Conservation (phyloP, 2,888 invertebrate genomes). For the Stenodera caucasica region DNA sequence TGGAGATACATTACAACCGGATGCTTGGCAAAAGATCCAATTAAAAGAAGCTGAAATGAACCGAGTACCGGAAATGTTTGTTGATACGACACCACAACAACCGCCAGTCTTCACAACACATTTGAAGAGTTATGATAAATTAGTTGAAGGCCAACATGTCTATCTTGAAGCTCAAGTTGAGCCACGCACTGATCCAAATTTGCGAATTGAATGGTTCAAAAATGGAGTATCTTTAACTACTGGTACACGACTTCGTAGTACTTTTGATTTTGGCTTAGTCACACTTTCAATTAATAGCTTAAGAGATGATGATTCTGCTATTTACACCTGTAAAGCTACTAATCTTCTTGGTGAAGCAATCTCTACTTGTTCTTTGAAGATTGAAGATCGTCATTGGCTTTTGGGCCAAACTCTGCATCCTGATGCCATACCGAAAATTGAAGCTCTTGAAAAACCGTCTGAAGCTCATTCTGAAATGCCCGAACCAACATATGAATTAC, state of each 20-base stretch:
- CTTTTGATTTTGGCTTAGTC: constrained; percentile 96
- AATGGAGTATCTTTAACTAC: constrained; percentile 85
- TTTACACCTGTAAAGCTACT: constrained; percentile 93
- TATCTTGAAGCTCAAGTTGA: constrained; percentile 89
- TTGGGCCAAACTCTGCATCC: constrained; percentile 87
- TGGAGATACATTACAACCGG: constrained; percentile 84
- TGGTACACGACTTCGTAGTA: constrained; percentile 87
- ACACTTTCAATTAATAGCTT: constrained; percentile 86
- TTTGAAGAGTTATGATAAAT: constrained; percentile 78
- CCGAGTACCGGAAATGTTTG: constrained; percentile 84
- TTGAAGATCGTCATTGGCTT: constrained; percentile 86
- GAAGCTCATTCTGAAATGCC: constrained; percentile 67
- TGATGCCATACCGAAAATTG: constrained; percentile 83
- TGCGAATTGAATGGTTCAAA: constrained; percentile 90
- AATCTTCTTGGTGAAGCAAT: constrained; percentile 94
- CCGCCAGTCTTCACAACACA: constrained; percentile 96
- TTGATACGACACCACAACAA: constrained; percentile 82
- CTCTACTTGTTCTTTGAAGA: constrained; percentile 86
- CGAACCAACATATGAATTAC: constrained; percentile 80
- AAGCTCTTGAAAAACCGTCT: constrained; percentile 80
- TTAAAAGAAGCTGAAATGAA: constrained; percentile 91
- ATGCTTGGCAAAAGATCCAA: constrained; percentile 90
- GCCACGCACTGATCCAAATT: constrained; percentile 84
- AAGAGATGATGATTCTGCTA: constrained; percentile 88
- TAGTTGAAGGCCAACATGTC: constrained; percentile 85